phyloP scores from a whole-genome alignment of 2,113 vertebrate genomes.

The Leiothrix lutea region DNA sequence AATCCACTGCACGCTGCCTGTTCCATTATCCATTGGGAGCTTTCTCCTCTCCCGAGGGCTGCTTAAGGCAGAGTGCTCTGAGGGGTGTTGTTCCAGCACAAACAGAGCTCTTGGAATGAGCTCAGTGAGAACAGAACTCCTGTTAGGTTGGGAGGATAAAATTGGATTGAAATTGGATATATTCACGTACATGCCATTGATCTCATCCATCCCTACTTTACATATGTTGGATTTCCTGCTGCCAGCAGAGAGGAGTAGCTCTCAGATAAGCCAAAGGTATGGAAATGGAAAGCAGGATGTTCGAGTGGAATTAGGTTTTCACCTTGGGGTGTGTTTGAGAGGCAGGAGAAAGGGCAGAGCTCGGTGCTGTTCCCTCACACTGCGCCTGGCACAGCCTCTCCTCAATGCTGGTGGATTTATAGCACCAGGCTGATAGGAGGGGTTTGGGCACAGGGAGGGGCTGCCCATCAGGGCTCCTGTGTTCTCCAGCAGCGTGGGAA shows the following conservation, averaged over 20 bases:
- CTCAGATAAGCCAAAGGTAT: constrained; percentile 46
- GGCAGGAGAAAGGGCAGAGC: constrained; percentile 9
- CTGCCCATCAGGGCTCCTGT: not conserved
- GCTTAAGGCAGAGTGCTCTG: not conserved
- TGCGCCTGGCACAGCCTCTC: not conserved
- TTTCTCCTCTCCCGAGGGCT: not conserved
- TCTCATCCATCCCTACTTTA: constrained; percentile 35
- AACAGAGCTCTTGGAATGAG: constrained; percentile 44
- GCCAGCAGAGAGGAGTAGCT: constrained; percentile 25
- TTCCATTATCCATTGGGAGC: constrained; percentile 12
- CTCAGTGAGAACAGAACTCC: constrained; percentile 34
- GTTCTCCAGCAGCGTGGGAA: not conserved
- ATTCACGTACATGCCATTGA: constrained; percentile 10
- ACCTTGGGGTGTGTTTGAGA: constrained; percentile 36
- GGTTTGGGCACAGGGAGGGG: not conserved
- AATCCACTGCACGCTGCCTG: not conserved
- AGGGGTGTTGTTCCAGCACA: constrained; percentile 41
- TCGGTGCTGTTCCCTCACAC: not conserved
- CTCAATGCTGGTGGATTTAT: not conserved
- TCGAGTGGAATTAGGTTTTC: constrained; percentile 39
- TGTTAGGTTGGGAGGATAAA: constrained; percentile 44
- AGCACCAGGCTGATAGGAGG: not conserved
- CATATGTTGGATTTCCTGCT: constrained; percentile 29
- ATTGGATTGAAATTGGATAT: constrained; percentile 56
- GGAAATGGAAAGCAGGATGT: constrained; percentile 59